These are phyloP conservation scores for Basileuterus tristriatus DNA, from an alignment of 2,797 vertebrate genomes.

Conservation along the genomic window DNA sequence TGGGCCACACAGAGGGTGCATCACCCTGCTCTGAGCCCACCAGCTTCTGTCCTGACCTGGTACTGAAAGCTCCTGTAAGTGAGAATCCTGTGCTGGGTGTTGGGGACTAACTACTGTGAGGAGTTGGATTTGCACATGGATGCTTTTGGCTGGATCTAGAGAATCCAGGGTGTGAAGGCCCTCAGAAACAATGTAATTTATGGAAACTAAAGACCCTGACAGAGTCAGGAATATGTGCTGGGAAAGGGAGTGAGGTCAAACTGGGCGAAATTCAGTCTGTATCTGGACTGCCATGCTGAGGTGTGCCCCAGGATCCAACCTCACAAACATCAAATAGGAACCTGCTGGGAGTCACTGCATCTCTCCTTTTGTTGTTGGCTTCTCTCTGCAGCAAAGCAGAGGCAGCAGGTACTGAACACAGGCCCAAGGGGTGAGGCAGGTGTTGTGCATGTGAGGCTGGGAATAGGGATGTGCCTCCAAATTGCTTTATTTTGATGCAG, in stretches of 20 bases:
- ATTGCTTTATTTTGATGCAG: not conserved
- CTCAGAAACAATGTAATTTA: not conserved
- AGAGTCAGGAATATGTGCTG: not conserved
- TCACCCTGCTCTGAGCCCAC: not conserved
- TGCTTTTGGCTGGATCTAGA: not conserved
- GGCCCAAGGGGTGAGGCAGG: not conserved
- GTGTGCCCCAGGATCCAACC: not conserved
- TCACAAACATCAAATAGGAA: not conserved
- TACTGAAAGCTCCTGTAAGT: not conserved
- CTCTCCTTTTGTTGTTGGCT: not conserved
- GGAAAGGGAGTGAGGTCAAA: not conserved
- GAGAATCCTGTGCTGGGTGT: not conserved
- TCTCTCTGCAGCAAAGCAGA: not conserved
- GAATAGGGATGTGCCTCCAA: not conserved
- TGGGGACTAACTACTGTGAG: not conserved
- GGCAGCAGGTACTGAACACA: not conserved
- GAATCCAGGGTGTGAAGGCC: not conserved
- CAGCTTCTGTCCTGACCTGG: not conserved
- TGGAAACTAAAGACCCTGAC: not conserved
- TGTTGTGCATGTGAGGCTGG: accelerated
- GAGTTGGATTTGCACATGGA: not conserved
- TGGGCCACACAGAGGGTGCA: not conserved
- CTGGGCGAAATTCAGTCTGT: not conserved
- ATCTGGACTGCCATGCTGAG: not conserved
- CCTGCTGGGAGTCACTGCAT: not conserved